Evolutionary conservation across 2,888 invertebrate species (phyloP), one percentile per base, ranked within the genome.

Genomic region (Amiota communis): DNA sequence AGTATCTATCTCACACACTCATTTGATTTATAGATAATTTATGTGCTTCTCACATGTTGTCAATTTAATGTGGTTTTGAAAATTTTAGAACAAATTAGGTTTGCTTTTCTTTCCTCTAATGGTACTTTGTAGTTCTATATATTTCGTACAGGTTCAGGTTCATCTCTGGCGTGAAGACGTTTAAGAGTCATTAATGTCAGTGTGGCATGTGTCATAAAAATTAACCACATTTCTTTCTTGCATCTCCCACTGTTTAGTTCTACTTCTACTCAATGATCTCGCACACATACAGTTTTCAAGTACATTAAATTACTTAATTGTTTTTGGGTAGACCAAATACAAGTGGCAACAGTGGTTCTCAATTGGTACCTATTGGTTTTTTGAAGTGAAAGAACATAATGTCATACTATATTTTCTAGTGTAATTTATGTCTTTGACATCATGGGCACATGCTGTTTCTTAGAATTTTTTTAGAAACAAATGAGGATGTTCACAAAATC

Each of bases 11-110:
- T 57, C 74, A 57, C 57, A 57, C n/a, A 57, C 57, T 2, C 23
- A 36, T 3, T 36, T 36, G 36, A 36, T 36, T 36, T 36, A 23
- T 36, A 36, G 8, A 53, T 83, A 86, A 86, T 86, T 87, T 86
- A 86, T 86, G 79, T 76, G 81, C 77, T 82, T 86, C 81, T 85
- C 87, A 86, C 86, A 87, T 86, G 86, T 84, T 87, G 86, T 85
- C 85, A 82, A 74, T 86, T 59, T 53, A 10, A 85, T 86, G 85
- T 81, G 85, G 85, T 85, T 86, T 83, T 76, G 72, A 84, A 81
- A 82, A 81, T 83, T 70, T 56, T 15, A 56, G 72, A 84, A 80
- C 81, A 81, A 83, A 85, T 82, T 56, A 46, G 69, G 51, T 71
- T 51, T 64, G 74, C 72, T 77, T 65, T 76, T 75, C 71, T n/a